Conservation (phyloP, 1,140 invertebrate genomes). For the Drosophila nikananu region DNA sequence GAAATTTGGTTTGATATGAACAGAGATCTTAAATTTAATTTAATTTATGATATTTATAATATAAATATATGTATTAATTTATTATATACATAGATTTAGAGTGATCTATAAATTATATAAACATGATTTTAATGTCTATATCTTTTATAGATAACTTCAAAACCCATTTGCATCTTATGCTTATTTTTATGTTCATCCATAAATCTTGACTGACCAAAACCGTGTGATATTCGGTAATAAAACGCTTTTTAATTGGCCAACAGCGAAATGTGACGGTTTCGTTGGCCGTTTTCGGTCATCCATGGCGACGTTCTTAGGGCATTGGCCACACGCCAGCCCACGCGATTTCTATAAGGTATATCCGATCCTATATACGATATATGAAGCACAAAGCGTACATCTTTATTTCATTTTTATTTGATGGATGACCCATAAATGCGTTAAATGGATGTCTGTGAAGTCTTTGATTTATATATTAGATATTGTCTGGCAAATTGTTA, state of each 20-base stretch:
- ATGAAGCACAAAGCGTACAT: slow-evolving; percentile 18
- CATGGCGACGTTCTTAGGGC: slow-evolving; percentile 34
- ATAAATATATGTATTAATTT: too few species aligned
- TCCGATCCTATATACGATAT: background rate
- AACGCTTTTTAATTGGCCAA: slow-evolving; percentile 43
- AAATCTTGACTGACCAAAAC: slow-evolving; percentile 20
- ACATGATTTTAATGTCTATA: background rate
- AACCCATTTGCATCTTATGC: slow-evolving; percentile 23
- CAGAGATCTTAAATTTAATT: too few species aligned
- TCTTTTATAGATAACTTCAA: slow-evolving; percentile 10
- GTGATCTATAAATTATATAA: too few species aligned
- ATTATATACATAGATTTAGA: too few species aligned
- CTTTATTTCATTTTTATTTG: slow-evolving; percentile 29
- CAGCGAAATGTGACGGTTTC: slow-evolving; percentile 22
- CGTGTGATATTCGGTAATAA: slow-evolving; percentile 43
- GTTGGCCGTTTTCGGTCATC: slow-evolving; percentile 27
- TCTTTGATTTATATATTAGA: slow-evolving; percentile 33
- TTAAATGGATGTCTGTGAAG: slow-evolving; percentile 15
- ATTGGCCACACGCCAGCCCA: slow-evolving; percentile 69
- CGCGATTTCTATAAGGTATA: slow-evolving; percentile 38
- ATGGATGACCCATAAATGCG: slow-evolving; percentile 42
- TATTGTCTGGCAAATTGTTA: slow-evolving; percentile 13
- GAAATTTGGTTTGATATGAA: too few species aligned
- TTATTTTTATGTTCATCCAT: slow-evolving; percentile 19
- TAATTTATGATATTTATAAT: too few species aligned